Evolutionary conservation across 2,797 vertebrate species (phyloP).

Genomic region (Linurgus olivaceus): DNA sequence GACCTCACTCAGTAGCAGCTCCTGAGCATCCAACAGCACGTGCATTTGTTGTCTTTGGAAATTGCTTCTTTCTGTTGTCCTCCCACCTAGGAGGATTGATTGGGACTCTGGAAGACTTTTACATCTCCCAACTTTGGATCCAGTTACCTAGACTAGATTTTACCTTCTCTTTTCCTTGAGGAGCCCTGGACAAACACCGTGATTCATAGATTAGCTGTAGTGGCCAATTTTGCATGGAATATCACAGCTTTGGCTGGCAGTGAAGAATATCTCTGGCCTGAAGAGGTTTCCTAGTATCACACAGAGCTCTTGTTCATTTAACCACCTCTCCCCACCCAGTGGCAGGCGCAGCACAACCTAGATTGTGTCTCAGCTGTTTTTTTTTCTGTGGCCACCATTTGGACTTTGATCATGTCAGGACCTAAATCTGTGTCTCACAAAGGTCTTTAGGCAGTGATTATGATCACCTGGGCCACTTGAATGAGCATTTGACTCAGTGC

Average conservation of each 20-base stretch:
- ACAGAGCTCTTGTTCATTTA: neutral
- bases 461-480: neutral
- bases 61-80: neutral
- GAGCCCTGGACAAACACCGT: neutral
- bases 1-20: neutral
- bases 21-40: rapidly evolving
- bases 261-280: neutral
- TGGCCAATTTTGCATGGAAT: neutral
- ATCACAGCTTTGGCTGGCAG: neutral
- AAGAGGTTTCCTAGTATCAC: neutral
- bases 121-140: neutral
- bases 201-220: neutral
- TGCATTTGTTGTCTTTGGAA: neutral
- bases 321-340: neutral
- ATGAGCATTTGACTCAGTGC: neutral
- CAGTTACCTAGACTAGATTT: neutral
- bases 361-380: neutral
- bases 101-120: neutral
- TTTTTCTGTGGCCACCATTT: neutral
- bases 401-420: neutral
- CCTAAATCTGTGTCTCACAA: neutral
- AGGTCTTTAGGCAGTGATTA: neutral
- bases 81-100: neutral
- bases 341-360: neutral
- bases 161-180: neutral